phyloP scores from a whole-genome alignment of 2,797 vertebrate species.

The Rhinichthys osculus region DNA sequence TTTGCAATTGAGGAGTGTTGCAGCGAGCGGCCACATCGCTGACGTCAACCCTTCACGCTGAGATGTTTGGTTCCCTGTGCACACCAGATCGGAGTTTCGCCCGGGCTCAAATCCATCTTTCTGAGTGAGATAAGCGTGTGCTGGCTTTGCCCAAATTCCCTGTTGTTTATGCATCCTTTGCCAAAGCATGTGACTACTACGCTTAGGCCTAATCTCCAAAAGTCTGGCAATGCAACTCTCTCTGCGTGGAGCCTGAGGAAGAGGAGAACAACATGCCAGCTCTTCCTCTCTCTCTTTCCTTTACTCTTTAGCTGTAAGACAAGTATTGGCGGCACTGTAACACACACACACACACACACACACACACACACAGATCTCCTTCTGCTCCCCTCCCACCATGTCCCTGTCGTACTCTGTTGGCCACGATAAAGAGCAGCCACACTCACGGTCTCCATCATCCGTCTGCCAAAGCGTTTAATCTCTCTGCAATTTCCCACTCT shows the following conservation, averaged over 20 bases:
- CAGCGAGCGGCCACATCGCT: not conserved
- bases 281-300: constrained; percentile 19
- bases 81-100: constrained; percentile 22
- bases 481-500: constrained; percentile 53
- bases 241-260: constrained; percentile 44
- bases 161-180: constrained; percentile 71
- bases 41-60: constrained; percentile 1
- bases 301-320: constrained; percentile 28
- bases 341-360: not conserved
- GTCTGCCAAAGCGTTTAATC: constrained; percentile 62
- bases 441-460: constrained; percentile 22
- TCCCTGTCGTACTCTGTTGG: constrained; percentile 34
- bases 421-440: constrained; percentile 11
- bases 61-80: constrained; percentile 8
- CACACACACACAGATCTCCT: not conserved
- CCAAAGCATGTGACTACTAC: constrained; percentile 71
- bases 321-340: not conserved
- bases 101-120: constrained; percentile 21
- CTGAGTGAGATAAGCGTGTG: not conserved
- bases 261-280: constrained; percentile 59
- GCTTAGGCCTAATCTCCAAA: constrained; percentile 64
- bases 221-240: constrained; percentile 66
- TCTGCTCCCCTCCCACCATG: constrained; percentile 5
- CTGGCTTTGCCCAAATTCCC: constrained; percentile 71
- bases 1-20: constrained; percentile 39